phyloP scores from a whole-genome alignment of 2,888 invertebrate genomes.

The Melanchra persicariae region DNA sequence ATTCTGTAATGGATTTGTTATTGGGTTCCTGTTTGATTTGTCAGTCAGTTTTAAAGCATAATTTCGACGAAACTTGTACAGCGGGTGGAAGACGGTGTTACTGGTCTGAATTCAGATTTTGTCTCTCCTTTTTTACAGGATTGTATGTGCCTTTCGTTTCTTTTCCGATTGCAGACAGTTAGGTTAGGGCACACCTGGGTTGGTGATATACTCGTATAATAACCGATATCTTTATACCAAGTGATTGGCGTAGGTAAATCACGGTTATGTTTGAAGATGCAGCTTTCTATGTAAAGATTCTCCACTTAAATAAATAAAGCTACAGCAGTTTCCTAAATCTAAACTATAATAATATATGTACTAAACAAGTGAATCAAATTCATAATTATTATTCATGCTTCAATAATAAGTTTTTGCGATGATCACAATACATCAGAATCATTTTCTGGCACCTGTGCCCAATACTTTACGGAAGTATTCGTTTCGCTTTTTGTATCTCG shows the following conservation, averaged over 20 bases:
- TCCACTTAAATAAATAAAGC: background rate
- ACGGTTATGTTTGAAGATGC: background rate
- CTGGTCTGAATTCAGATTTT: background rate
- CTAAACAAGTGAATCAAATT: constrained; percentile 31
- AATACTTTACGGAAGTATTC: constrained; percentile 58
- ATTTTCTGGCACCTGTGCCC: constrained; percentile 68
- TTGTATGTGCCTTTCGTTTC: background rate
- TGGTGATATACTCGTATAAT: background rate
- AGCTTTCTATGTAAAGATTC: background rate
- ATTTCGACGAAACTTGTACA: background rate
- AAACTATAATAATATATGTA: constrained; percentile 1
- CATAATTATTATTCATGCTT: constrained; percentile 15
- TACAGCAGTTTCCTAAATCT: background rate
- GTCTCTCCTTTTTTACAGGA: background rate
- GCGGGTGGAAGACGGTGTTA: background rate
- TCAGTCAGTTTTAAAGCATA: background rate
- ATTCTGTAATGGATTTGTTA: constrained; percentile 55
- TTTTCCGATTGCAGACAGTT: background rate
- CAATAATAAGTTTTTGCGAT: constrained; percentile 62
- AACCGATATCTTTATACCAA: background rate
- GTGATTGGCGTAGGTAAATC: background rate
- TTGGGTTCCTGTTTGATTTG: constrained; percentile 31
- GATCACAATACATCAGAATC: constrained; percentile 43
- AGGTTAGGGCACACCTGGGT: no score
- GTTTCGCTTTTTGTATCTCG: constrained; percentile 35